Percentiles rank a stretch among this genome's conserved stretches.
Evolutionary conservation across 2,888 invertebrate species (phyloP).

Genomic region (Folsomia candida): DNA sequence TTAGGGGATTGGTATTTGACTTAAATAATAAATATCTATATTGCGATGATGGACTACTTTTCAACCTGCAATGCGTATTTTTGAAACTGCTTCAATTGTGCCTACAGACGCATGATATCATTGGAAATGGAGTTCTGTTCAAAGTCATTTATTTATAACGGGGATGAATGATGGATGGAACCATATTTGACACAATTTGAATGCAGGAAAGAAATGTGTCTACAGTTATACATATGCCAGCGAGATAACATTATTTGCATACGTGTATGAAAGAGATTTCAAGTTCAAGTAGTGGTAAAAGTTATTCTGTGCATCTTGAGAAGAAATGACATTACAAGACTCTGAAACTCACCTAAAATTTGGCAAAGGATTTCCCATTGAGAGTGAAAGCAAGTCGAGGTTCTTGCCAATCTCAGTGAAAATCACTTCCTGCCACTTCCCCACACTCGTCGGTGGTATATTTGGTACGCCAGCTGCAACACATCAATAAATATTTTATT

Average conservation of each 20-base stretch:
- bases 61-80: not conserved
- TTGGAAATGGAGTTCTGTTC: too few relatives aligned
- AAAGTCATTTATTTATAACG: not conserved
- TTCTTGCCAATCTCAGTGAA: constrained; percentile 29
- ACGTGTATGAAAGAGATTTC: not conserved
- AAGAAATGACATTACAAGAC: not conserved
- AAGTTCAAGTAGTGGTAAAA: not conserved
- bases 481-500: constrained; percentile 14
- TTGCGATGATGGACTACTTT: too few relatives aligned
- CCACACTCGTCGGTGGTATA: constrained; percentile 33
- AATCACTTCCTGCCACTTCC: constrained; percentile 34
- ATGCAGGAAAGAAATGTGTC: not conserved
- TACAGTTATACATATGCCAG: not conserved
- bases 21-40: too few relatives aligned
- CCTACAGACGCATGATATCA: too few relatives aligned
- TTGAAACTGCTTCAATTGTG: not conserved
- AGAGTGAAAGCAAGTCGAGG: constrained; percentile 36
- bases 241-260: not conserved
- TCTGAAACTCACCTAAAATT: constrained; percentile 36
- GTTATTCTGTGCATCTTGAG: not conserved
- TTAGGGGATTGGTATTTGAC: too few relatives aligned
- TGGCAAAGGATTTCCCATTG: constrained; percentile 36
- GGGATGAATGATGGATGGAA: too few relatives aligned
- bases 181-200: not conserved
- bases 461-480: constrained; percentile 26